Base-by-base conservation (phyloP, 2,113 vertebrate species). In the Narcine bancroftii region DNA sequence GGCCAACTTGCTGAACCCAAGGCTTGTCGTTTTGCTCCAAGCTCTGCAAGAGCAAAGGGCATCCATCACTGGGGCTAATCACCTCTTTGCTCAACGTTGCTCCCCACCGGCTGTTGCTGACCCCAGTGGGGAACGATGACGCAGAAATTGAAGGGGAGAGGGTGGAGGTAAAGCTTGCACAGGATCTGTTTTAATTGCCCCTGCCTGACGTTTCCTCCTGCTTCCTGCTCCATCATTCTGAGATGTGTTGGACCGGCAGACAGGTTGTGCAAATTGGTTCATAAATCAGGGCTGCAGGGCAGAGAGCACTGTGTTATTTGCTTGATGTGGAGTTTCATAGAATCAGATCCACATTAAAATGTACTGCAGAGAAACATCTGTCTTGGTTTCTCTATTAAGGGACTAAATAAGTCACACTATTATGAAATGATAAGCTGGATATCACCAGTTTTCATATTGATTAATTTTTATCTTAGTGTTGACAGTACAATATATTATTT, bases 211-310 rank as follows among this genome's bases (percentile, higher is more conserved):
- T 95, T 96, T 94, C 93, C 87, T 93, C 94, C 81, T 7, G 50
- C 95, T 91, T 10, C 66, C 93, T 5, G 95, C 94, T 97, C 96
- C 96, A 96, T 97, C 96, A 97, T 96, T 95, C 96, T 94, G 96
- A 98, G 96, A 96, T 95, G 93, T 76, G 93, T 96, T 93, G 94
- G 94, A 93, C 95, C 95, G 94, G 94, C 92, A 93, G 94, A 94
- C 94, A 95, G 94, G 96, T 95, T 93, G 95, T 94, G 96, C 96
- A 97, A 97, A 98, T 98, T 96, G 97, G 96, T 96, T 98, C 96
- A 97, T 97, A 97, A 97, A 98, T 98, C 97, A 97, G 93, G 92
- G 94, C 95, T 95, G 95, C 0, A n/a, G 95, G 95, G 96, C 93
- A 92, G 95, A 93, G 85, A 93, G 93, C 95, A 94, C 95, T 93